Conservation (phyloP, 1,140 invertebrate genomes). For the Sinonovacula constricta region DNA sequence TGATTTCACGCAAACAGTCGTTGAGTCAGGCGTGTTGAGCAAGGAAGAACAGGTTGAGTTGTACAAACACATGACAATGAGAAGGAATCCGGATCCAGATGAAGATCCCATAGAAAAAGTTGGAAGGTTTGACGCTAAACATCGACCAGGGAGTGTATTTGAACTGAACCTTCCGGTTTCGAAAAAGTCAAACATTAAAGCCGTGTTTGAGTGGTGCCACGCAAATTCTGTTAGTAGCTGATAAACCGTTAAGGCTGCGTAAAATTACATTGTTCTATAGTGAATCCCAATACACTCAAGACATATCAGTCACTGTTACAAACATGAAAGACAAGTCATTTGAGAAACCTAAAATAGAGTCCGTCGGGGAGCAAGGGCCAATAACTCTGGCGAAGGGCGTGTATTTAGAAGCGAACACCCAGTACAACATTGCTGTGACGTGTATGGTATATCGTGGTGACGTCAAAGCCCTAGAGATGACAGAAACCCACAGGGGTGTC, state of each 20-base stretch:
- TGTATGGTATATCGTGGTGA: constrained; percentile 48
- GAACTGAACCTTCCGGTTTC: constrained; percentile 48
- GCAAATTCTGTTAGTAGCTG: constrained; percentile 42
- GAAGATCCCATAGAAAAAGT: constrained; percentile 40
- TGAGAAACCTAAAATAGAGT: constrained; percentile 20
- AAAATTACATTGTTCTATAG: constrained; percentile 41
- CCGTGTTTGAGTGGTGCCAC: constrained; percentile 40
- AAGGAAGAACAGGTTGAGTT: constrained; percentile 44
- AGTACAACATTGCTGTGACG: constrained; percentile 33
- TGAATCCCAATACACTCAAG: constrained; percentile 34
- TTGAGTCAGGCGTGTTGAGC: constrained; percentile 7
- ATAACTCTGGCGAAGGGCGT: constrained; percentile 36
- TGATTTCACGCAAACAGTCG: constrained; percentile 31
- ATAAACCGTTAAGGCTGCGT: constrained; percentile 39
- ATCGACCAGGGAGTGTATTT: constrained; percentile 51
- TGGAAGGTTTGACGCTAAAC: constrained; percentile 45
- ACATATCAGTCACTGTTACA: constrained; percentile 26
- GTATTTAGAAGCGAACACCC: constrained; percentile 35
- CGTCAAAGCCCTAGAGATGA: constrained; percentile 41
- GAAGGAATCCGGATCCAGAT: constrained; percentile 15
- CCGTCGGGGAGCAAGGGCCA: constrained; percentile 21
- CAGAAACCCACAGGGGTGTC: constrained; percentile 34
- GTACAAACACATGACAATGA: constrained; percentile 41
- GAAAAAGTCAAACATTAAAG: constrained; percentile 25
- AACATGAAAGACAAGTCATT: constrained; percentile 49